Conservation (phyloP, 2,113 vertebrate genomes). For the Pangasianodon hypophthalmus region DNA sequence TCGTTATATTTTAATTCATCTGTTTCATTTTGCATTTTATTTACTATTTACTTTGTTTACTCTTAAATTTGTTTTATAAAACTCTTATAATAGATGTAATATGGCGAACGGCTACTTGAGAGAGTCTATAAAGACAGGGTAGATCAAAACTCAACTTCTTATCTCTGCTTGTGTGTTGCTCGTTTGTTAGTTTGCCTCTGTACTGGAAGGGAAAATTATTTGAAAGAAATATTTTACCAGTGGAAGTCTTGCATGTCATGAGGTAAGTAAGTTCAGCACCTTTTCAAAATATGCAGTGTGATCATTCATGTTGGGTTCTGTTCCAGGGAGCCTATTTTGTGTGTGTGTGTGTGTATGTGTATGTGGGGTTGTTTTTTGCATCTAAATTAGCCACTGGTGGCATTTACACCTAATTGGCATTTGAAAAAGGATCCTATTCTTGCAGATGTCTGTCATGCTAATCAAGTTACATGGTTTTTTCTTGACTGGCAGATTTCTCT, state of each 20-base stretch:
- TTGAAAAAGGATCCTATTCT: conserved; percentile 17
- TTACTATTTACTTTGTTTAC: no score
- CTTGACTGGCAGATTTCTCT: conserved; percentile 7
- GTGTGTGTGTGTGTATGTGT: neutral
- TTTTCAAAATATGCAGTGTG: neutral
- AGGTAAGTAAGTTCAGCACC: neutral
- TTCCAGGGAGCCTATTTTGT: neutral
- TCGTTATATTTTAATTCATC: no score
- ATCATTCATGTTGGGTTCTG: neutral
- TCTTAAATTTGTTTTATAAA: neutral
- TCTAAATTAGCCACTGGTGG: neutral
- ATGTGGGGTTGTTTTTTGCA: neutral
- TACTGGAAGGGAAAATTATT: neutral
- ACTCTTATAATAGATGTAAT: neutral
- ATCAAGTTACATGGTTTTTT: conserved; percentile 1
- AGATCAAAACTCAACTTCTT: neutral
- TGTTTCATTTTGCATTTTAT: neutral
- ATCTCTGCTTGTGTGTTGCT: neutral
- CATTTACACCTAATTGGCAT: conserved; percentile 10
- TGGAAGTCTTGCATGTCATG: neutral
- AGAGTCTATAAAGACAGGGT: neutral
- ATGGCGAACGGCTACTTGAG: neutral
- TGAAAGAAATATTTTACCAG: neutral
- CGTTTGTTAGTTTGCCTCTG: neutral
- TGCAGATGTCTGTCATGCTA: conserved; percentile 18